Percentiles rank a stretch among this genome's conserved stretches.
Evolutionary conservation across 1,140 invertebrate genomes (phyloP).

Genomic region (Mamestra configurata): DNA sequence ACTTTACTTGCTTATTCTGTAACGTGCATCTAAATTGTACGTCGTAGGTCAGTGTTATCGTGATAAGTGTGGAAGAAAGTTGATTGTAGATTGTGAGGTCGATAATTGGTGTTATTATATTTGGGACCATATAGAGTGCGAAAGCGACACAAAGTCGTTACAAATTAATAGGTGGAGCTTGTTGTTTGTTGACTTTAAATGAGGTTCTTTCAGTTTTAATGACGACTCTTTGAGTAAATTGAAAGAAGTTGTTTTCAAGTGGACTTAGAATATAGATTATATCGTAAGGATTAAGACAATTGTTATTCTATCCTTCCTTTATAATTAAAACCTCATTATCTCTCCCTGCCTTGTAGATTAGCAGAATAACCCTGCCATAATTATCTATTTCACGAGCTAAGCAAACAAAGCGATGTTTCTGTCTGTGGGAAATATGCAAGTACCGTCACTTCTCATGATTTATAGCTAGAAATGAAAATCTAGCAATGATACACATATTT

Average conservation of each 20-base stretch:
- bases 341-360: neutral
- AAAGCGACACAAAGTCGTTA: too few species aligned
- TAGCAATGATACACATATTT: constrained; percentile 6
- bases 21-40: constrained; percentile 30
- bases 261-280: too few species aligned
- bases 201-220: too few species aligned
- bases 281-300: too few species aligned
- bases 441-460: neutral
- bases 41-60: constrained; percentile 46
- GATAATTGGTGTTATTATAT: neutral
- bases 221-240: too few species aligned
- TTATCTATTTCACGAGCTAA: neutral
- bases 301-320: too few species aligned
- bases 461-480: constrained; percentile 15
- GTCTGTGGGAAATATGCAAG: constrained; percentile 9
- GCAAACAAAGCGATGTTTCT: neutral
- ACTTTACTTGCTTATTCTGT: constrained; percentile 55
- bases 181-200: too few species aligned
- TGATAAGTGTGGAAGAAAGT: constrained; percentile 28
- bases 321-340: too few species aligned
- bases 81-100: neutral
- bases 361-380: constrained; percentile 1
- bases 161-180: too few species aligned
- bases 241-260: too few species aligned
- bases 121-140: too few species aligned